Percentiles rank a stretch among this genome's conserved stretches.
These are phyloP conservation scores for Clarias macrocephalus DNA, from an alignment of 2,113 vertebrate genomes.

Conservation along the genomic window DNA sequence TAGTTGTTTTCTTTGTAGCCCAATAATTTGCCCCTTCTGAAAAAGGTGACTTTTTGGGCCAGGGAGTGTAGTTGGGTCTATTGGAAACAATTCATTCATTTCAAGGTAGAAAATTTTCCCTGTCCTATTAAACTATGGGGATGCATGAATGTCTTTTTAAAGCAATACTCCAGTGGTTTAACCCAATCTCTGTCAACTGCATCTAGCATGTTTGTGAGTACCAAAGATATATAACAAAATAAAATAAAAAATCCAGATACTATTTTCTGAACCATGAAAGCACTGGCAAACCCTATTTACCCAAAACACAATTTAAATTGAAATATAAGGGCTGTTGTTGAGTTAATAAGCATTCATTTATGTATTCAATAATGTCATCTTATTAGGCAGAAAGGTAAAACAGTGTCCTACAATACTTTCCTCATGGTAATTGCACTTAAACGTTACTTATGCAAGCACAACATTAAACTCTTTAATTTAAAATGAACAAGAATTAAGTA, in stretches of 20 bases:
- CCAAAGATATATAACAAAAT: background rate
- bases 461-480: background rate
- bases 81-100: background rate
- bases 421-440: background rate
- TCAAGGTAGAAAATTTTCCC: background rate
- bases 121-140: background rate
- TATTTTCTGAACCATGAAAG: background rate
- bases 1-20: no score
- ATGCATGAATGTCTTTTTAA: background rate
- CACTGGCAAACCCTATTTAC: background rate
- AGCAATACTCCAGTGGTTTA: background rate
- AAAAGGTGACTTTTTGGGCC: no score
- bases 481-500: background rate
- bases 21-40: no score
- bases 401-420: background rate
- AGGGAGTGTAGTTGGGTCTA: background rate
- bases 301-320: background rate
- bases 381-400: no score
- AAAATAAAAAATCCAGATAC: background rate
- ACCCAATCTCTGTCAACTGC: background rate
- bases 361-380: no score
- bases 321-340: background rate
- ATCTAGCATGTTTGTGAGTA: background rate
- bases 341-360: background rate
- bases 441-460: background rate